A percentile compares a stretch with the other conserved stretches of the same genome.
These are phyloP conservation scores for Paracanthobrama guichenoti DNA, from an alignment of 2,113 vertebrate genomes.

Conservation along the genomic window DNA sequence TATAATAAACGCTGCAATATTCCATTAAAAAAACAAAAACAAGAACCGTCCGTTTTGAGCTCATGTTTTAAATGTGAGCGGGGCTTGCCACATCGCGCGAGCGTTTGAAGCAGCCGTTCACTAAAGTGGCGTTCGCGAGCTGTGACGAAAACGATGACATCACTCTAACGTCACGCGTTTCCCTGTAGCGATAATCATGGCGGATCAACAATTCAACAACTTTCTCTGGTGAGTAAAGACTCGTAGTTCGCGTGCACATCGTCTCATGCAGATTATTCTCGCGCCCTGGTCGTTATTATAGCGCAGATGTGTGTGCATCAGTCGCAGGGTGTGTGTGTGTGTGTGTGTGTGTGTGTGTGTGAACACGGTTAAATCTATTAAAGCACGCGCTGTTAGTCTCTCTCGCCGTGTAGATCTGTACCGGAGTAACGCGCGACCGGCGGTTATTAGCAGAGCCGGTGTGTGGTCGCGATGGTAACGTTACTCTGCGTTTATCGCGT, in stretches of 20 bases:
- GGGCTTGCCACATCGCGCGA: neutral
- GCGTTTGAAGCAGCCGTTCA: neutral
- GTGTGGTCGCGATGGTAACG: no score
- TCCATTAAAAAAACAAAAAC: no score
- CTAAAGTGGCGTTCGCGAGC: neutral
- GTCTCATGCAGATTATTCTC: neutral
- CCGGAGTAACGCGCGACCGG: neutral
- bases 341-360: neutral
- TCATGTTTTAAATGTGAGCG: no score
- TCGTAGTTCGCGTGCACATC: neutral
- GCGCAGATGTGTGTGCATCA: neutral
- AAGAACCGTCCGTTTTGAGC: no score
- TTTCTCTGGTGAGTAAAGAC: slow-evolving; percentile 10
- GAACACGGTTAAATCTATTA: neutral
- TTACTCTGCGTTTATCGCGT: no score
- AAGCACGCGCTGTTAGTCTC: neutral
- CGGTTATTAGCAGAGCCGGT: no score
- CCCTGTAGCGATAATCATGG: slow-evolving; percentile 60
- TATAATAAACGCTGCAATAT: no score
- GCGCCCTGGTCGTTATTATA: neutral
- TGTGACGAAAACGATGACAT: slow-evolving; percentile 58
- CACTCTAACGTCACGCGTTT: slow-evolving; percentile 57
- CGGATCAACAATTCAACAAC: slow-evolving; percentile 53
- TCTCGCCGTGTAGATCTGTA: neutral
- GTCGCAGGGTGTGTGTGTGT: neutral